phyloP scores from a whole-genome alignment of 1,140 invertebrate genomes.

The Hormaphis cornu region DNA sequence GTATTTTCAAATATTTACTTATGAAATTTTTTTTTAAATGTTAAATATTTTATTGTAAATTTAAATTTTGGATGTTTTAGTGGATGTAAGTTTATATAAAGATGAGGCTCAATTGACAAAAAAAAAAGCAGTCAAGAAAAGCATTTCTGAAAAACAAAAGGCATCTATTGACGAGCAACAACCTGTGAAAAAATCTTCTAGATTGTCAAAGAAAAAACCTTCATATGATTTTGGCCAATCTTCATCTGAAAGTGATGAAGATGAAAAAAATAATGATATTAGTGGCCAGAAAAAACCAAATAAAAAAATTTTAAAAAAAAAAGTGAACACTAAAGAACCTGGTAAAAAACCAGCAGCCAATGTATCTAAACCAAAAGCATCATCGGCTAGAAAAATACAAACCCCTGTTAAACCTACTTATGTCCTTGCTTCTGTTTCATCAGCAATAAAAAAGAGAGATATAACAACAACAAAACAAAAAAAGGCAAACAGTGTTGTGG shows the following conservation, averaged over 20 bases:
- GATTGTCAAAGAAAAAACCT: background rate
- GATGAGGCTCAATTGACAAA: conserved; percentile 69
- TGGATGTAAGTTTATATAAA: conserved; percentile 68
- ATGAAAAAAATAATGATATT: background rate
- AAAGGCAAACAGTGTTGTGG: background rate
- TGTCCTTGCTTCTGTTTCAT: conserved; percentile 25
- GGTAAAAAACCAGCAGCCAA: conserved; percentile 16
- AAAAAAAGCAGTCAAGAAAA: conserved; percentile 34
- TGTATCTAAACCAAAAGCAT: background rate
- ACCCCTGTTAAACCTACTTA: conserved; percentile 21
- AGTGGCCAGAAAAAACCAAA: background rate
- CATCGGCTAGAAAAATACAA: conserved; percentile 12
- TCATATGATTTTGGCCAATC: conserved; percentile 28
- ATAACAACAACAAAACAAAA: conserved; percentile 19
- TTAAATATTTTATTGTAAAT: conserved; percentile 5
- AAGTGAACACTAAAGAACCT: conserved; percentile 2
- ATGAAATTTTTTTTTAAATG: conserved; percentile 6
- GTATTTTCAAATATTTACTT: conserved; percentile 42
- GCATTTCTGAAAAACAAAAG: background rate
- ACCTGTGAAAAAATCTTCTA: conserved; percentile 15
- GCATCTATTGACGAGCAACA: background rate
- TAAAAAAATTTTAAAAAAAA: conserved; percentile 20
- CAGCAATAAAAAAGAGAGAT: conserved; percentile 33
- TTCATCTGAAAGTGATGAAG: conserved; percentile 32
- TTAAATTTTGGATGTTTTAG: conserved; percentile 45